Evolutionary conservation across 2,113 vertebrate species (phyloP), one percentile per base, ranked within the genome.

Genomic region (Collichthys lucidus): DNA sequence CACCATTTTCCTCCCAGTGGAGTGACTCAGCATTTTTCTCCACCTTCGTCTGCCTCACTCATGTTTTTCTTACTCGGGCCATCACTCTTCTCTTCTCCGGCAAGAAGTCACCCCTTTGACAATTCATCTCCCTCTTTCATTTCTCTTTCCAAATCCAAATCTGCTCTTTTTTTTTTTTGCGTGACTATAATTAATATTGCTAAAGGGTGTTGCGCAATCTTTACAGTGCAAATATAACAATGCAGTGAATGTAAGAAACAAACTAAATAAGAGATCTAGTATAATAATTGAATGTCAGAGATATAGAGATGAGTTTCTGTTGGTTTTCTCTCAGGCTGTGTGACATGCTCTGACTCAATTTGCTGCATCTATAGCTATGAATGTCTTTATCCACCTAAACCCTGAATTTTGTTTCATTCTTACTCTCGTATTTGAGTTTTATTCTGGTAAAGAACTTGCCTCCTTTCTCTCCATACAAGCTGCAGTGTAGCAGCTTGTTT

Each of bases 21-120:
- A 78, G 78, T 88, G 83, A 92, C 83, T 89, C 87, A 85, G 87
- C 86, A 52, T 22, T 66, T 85, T 85, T 90, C 61, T 82, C 16
- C 55, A 29, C 49, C 35, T 3, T 16, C 19, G 20, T 87, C 76
- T 70, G 31, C 55, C 68, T 80, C 59, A 29, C 68, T 90, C 84
- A 77, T 89, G 77, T 72, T 42, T 77, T 69, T 83, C 61, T 82
- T 17, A 29, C 59, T 68, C 46, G 66, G 69, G 40, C 61, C 31
- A 42, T 77, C 85, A 22, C 52, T 79, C 59, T 68, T 68, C 31
- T 63, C 12, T 56, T 29, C 3, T 40, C 74, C 57, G 75, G 66
- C 24, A 55, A 46, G 22, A 19, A 29, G 59, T 82, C 77, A 53
- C 69, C 47, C 17, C 46, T 56, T 49, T 57, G 68, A 84, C 65